These are phyloP conservation scores for Antechinus stuartii DNA, from an alignment of 2,113 vertebrate genomes.

Conservation along the genomic window DNA sequence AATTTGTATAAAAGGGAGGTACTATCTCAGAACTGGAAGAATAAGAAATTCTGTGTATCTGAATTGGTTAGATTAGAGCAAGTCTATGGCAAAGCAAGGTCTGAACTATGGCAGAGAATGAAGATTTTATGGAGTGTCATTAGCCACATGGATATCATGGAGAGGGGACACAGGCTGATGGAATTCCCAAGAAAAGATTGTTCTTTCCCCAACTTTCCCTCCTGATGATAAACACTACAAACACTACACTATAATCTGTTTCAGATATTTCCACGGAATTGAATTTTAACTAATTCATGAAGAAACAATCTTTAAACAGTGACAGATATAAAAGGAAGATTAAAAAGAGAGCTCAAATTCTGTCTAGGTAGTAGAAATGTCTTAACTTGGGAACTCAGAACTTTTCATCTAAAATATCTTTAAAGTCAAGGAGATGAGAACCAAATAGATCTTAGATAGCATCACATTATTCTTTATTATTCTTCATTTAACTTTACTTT, in stretches of 20 bases:
- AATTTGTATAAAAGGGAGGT: not conserved
- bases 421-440: not conserved
- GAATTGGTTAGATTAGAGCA: not conserved
- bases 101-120: not conserved
- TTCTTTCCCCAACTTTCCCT: not conserved
- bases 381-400: not conserved
- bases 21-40: not conserved
- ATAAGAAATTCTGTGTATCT: not conserved
- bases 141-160: not conserved
- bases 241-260: not conserved
- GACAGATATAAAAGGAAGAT: not conserved
- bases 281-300: not conserved
- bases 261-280: not conserved
- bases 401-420: not conserved
- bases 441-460: not conserved
- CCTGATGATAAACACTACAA: not conserved
- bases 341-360: not conserved
- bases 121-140: not conserved
- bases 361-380: not conserved
- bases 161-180: not conserved
- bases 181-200: not conserved
- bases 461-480: not conserved
- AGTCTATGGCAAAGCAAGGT: not conserved
- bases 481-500: not conserved
- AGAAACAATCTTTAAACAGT: not conserved